These are phyloP conservation scores for Pollenia amentaria DNA, from an alignment of 2,888 invertebrate species.

Conservation along the genomic window DNA sequence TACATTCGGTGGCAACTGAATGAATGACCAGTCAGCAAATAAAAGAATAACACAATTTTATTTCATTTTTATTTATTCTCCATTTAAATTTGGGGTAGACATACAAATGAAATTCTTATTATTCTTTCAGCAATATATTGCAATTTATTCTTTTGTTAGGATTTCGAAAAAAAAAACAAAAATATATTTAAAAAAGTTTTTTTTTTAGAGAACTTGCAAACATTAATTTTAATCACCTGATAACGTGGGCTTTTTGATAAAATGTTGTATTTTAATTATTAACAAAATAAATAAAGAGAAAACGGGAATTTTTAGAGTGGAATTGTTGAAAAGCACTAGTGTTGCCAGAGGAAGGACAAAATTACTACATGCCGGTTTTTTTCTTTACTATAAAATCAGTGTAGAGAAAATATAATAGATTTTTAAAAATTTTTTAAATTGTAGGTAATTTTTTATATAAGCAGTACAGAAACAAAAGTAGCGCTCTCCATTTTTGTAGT, in stretches of 20 bases:
- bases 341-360: too few species aligned
- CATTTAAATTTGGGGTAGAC: slow-evolving; percentile 28
- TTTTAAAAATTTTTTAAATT: too few species aligned
- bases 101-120: slow-evolving; percentile 36
- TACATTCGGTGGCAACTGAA: slow-evolving; percentile 19
- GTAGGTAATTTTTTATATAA: too few species aligned
- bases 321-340: neutral
- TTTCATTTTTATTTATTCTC: slow-evolving; percentile 6
- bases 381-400: too few species aligned
- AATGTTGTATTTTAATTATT: slow-evolving; percentile 40
- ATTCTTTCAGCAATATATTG: slow-evolving; percentile 50
- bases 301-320: neutral
- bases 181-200: neutral
- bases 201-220: neutral
- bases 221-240: slow-evolving; percentile 62
- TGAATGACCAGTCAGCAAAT: slow-evolving; percentile 36
- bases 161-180: neutral
- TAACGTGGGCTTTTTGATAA: slow-evolving; percentile 57
- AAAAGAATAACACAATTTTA: slow-evolving; percentile 51
- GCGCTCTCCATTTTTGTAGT: too few species aligned
- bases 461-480: too few species aligned
- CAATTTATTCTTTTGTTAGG: slow-evolving; percentile 66
- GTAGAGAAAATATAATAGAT: too few species aligned
- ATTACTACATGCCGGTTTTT: too few species aligned
- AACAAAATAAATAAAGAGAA: neutral